Conservation (phyloP, 2,888 invertebrate genomes). For the Orthonevra nobilis region DNA sequence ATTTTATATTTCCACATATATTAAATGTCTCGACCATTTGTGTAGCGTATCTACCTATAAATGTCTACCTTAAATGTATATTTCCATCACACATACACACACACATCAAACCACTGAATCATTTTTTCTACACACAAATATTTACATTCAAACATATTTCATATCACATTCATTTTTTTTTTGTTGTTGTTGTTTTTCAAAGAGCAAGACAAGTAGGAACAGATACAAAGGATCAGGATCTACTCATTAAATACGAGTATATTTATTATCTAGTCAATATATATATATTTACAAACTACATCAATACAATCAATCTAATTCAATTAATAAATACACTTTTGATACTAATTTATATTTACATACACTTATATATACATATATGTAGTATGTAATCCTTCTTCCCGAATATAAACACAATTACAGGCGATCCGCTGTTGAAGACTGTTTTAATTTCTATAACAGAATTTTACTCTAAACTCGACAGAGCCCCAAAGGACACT, state of each 20-base stretch:
- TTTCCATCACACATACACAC: background rate
- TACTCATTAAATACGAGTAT: constrained; percentile 50
- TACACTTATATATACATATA: constrained; percentile 12
- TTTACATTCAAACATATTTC: background rate
- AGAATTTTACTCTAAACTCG: constrained; percentile 28
- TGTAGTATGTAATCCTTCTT: constrained; percentile 17
- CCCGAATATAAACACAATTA: constrained; percentile 21
- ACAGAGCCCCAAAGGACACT: constrained; percentile 21
- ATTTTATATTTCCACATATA: background rate
- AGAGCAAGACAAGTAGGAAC: no score
- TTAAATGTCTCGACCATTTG: constrained; percentile 26
- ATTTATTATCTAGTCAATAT: constrained; percentile 40
- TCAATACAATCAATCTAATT: constrained; percentile 47
- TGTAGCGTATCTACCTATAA: background rate
- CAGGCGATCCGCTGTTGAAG: constrained; percentile 29
- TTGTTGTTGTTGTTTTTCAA: no score
- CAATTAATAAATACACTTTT: constrained; percentile 53
- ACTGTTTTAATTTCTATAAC: constrained; percentile 58
- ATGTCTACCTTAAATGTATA: background rate
- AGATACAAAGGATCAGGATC: background rate
- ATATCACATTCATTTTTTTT: background rate
- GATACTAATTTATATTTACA: constrained; percentile 52
- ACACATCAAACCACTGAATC: background rate
- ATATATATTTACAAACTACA: constrained; percentile 45
- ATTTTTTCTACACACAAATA: background rate